A percentile compares a stretch with the other conserved stretches of the same genome.
These are phyloP conservation scores for Cerceris ruficornis DNA, from an alignment of 2,888 invertebrate genomes.

Conservation along the genomic window DNA sequence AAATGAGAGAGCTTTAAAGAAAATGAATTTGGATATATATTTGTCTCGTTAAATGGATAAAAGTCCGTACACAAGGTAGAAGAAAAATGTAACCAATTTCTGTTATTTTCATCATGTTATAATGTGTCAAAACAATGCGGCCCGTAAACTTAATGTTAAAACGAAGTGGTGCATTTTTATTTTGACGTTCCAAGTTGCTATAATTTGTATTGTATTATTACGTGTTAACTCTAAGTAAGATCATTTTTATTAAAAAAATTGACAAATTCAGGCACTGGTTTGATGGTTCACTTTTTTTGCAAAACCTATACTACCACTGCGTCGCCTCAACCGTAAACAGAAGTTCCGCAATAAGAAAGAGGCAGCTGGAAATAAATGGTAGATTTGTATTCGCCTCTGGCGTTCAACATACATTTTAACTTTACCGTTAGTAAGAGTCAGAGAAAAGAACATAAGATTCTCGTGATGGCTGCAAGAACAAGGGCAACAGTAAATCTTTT, in stretches of 20 bases:
- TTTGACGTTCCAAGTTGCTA: too few species aligned
- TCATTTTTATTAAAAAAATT: not conserved
- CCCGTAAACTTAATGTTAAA: too few species aligned
- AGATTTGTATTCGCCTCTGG: conserved; percentile 54
- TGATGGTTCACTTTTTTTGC: conserved; percentile 1
- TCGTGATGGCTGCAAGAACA: conserved; percentile 38
- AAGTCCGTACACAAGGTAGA: too few species aligned
- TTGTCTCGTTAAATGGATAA: too few species aligned
- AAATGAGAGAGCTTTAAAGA: too few species aligned
- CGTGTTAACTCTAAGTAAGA: not conserved
- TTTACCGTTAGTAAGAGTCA: conserved; percentile 15
- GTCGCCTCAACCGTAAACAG: conserved; percentile 13
- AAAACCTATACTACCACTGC: conserved; percentile 26
- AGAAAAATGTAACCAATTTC: too few species aligned
- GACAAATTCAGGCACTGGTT: too few species aligned
- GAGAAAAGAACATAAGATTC: conserved; percentile 5
- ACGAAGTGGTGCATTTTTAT: too few species aligned
- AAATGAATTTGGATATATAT: too few species aligned
- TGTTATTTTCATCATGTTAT: too few species aligned
- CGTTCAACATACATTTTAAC: conserved; percentile 38
- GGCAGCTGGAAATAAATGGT: conserved; percentile 40
- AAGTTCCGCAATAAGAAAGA: conserved; percentile 48
- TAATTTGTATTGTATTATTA: too few species aligned
- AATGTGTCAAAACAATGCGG: too few species aligned
- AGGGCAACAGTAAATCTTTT: conserved; percentile 41